A percentile compares a stretch with the other conserved stretches of the same genome.
Evolutionary conservation across 2,113 vertebrate species (phyloP).

Genomic region (Triplophysa dalaica): DNA sequence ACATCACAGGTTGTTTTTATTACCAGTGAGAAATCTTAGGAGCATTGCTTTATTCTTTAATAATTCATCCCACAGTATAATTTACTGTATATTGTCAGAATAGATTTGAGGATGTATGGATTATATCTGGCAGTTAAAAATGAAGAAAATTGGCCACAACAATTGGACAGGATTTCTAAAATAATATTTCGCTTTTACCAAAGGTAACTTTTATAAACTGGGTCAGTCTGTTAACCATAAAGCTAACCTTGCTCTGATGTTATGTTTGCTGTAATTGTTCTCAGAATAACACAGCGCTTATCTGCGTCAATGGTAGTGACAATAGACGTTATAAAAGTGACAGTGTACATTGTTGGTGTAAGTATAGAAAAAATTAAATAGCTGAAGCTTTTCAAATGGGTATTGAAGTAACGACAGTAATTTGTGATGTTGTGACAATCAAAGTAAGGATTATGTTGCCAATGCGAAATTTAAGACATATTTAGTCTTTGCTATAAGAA

Average conservation of each 20-base stretch:
- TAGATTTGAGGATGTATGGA: background rate
- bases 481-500: background rate
- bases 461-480: background rate
- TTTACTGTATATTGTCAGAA: no score
- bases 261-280: slow-evolving; percentile 1
- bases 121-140: background rate
- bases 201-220: background rate
- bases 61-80: no score
- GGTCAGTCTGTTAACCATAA: slow-evolving; percentile 16
- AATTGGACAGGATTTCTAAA: background rate
- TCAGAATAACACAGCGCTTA: background rate
- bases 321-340: background rate
- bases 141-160: background rate
- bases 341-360: background rate
- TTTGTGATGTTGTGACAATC: background rate
- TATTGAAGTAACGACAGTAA: background rate
- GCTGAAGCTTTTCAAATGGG: slow-evolving; percentile 1
- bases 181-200: background rate
- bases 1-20: background rate
- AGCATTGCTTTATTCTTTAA: no score
- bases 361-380: background rate
- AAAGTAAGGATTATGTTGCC: background rate
- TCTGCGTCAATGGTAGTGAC: background rate
- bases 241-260: background rate
- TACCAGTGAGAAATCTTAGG: background rate